Evolutionary conservation across 64 coral and sea anemone species (phyloP), one percentile per base, ranked within the genome.

Genomic region (Actinia tenebrosa): DNA sequence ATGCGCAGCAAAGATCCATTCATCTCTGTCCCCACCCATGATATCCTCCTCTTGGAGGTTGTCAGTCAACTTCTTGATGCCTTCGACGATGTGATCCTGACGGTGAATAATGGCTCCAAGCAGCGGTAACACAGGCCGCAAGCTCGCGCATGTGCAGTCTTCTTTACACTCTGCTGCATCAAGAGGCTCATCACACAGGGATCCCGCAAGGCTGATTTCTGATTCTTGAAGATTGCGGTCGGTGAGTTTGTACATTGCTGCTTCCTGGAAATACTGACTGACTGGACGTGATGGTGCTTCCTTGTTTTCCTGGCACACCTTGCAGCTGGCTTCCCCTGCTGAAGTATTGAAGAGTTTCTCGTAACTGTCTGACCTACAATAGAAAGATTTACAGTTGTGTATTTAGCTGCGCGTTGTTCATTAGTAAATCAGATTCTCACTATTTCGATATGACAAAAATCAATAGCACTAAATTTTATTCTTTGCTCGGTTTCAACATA

Each of bases 1-100:
- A 55, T 87, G 77, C 43, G 90, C 90, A 17, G 86, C 90, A 53
- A 87, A 84, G 50, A 92, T 83, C 90, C 90, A 92, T 16, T 92
- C 90, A 47, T 92, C 90, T 78, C 79, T 18, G 17, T 92, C 84
- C 37, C 77, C 42, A 45, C 84, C 86, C 86, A 82, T 64, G 37
- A 87, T 85, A 47, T 83, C 85, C 42, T 92, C 81, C 45, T 92
- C 90, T 19, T 87, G 64, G 43, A 92, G 77, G 58, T 79, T 86
- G 53, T 79, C 58, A 0, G 84, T 80, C 78, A 92, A 50, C 72
- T 87, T 87, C 64, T 56, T 92, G n/a, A 92, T 86, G 27, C 86
- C 86, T 59, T 55, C 27, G 56, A 92, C 90, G 4, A 92, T 61
- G 78, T 92, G 90, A 16, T 92, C 90, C 60, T 92, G 84, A 16